Evolutionary conservation across 2,797 vertebrate species (phyloP).

Genomic region (Cephalopachus bancanus): DNA sequence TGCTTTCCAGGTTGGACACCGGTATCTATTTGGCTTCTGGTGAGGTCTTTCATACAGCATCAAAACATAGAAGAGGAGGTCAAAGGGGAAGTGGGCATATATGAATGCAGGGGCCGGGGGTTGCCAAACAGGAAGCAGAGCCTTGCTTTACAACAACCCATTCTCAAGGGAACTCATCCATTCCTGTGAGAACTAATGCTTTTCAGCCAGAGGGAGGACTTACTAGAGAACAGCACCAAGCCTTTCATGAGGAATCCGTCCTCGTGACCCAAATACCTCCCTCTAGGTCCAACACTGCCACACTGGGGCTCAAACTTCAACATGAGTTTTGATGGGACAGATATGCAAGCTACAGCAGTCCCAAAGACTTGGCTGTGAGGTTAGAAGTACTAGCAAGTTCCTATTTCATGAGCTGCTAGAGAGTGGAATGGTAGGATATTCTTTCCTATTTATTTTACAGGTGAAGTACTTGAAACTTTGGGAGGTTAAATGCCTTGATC

Average conservation of each 20-base stretch:
- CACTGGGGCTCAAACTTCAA: not conserved
- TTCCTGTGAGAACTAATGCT: not conserved
- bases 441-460: conserved; percentile 17
- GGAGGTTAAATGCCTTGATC: not conserved
- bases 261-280: not conserved
- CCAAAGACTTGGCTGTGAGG: not conserved
- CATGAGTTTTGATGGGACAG: not conserved
- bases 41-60: not conserved
- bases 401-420: not conserved
- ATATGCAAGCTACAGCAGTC: not conserved
- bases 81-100: not conserved
- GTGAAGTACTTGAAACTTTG: not conserved
- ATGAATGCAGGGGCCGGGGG: no score
- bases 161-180: not conserved
- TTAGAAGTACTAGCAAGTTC: not conserved
- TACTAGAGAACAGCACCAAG: not conserved
- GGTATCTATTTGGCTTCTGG: not conserved
- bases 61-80: not conserved
- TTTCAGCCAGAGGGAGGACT: not conserved
- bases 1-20: not conserved
- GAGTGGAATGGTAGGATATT: not conserved
- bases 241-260: not conserved
- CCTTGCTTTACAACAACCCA: not conserved
- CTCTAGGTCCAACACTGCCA: not conserved
- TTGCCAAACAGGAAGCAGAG: not conserved